Conservation (phyloP, 2,113 vertebrate genomes). For the Ameiurus melas region DNA sequence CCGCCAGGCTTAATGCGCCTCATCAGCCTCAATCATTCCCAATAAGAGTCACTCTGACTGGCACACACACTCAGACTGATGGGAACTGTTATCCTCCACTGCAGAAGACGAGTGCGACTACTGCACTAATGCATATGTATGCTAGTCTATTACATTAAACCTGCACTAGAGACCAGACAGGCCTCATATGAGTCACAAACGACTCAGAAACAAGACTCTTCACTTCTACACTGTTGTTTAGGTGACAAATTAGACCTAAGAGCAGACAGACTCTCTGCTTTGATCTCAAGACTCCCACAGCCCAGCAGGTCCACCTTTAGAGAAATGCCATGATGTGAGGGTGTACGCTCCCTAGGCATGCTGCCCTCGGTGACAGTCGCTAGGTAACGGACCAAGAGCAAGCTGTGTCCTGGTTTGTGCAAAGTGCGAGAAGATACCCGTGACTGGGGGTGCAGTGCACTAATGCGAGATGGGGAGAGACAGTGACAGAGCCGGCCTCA, state of each 20-base stretch:
- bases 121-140: constrained; percentile 44
- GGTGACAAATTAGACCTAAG: not conserved
- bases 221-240: not conserved
- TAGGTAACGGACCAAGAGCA: constrained; percentile 56
- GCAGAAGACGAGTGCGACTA: constrained; percentile 27
- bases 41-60: constrained; percentile 53
- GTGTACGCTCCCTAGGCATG: constrained; percentile 32
- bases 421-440: constrained; percentile 24
- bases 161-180: not conserved
- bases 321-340: constrained; percentile 38
- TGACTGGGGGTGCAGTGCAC: constrained; percentile 34
- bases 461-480: constrained; percentile 48
- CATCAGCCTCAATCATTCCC: constrained; percentile 58
- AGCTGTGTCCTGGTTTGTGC: constrained; percentile 49
- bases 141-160: constrained; percentile 1
- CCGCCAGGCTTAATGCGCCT: constrained; percentile 47
- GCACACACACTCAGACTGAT: constrained; percentile 43
- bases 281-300: constrained; percentile 16
- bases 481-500: constrained; percentile 28
- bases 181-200: not conserved
- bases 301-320: constrained; percentile 30
- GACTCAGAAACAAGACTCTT: not conserved
- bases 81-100: constrained; percentile 39
- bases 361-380: constrained; percentile 54
- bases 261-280: not conserved